Evolutionary conservation across 2,113 vertebrate species (phyloP).

Genomic region (Anser cygnoides): DNA sequence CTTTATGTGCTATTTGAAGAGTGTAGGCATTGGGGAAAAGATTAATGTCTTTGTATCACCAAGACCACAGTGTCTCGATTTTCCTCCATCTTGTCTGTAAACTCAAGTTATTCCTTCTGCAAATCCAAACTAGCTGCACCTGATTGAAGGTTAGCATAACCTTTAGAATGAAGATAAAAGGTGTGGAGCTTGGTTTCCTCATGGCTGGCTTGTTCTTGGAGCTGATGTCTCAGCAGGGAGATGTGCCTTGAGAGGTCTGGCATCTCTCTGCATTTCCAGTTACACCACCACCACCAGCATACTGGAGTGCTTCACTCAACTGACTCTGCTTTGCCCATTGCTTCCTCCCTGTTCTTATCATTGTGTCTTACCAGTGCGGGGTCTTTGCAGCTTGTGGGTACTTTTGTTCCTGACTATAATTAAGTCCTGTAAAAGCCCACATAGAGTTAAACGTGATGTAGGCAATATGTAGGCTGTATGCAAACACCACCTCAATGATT

Average conservation of each 20-base stretch:
- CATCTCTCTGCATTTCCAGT: background rate
- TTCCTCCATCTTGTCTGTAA: background rate
- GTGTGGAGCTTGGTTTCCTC: background rate
- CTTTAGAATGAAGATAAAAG: background rate
- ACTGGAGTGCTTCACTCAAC: background rate
- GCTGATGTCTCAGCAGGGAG: background rate
- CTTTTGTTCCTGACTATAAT: background rate
- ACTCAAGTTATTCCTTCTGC: background rate
- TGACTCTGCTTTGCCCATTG: background rate
- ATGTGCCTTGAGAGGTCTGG: background rate
- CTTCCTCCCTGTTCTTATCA: background rate
- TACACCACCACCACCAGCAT: background rate
- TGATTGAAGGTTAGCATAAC: background rate
- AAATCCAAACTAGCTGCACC: background rate
- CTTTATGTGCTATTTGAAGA: background rate
- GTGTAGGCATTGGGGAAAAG: accelerated
- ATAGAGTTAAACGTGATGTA: background rate
- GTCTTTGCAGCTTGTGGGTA: background rate
- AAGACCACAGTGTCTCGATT: background rate
- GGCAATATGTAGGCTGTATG: background rate
- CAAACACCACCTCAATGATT: background rate
- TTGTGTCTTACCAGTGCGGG: background rate
- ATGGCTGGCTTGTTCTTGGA: accelerated
- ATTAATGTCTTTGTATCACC: background rate
- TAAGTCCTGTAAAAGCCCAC: background rate